Conservation (phyloP, 2,113 vertebrate species). For the Cathartes aura region DNA sequence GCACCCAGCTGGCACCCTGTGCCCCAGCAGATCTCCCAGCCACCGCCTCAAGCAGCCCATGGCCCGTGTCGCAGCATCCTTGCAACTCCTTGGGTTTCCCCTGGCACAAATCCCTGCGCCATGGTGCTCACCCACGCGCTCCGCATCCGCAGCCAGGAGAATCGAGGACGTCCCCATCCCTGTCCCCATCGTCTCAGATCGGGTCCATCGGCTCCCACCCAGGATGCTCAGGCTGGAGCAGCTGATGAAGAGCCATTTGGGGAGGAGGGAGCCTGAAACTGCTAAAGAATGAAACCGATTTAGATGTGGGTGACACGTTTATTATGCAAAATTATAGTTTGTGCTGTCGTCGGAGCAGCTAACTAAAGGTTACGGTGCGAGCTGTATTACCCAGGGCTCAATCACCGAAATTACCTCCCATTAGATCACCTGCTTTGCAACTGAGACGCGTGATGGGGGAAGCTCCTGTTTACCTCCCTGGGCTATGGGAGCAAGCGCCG, state of each 20-base stretch:
- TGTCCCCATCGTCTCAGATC: fast-evolving
- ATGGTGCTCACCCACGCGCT: fast-evolving
- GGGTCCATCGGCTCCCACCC: fast-evolving
- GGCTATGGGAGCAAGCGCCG: not conserved
- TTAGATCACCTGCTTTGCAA: not conserved
- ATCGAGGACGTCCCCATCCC: not conserved
- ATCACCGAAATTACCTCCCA: not conserved
- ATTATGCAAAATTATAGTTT: constrained; percentile 2
- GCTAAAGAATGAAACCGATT: not conserved
- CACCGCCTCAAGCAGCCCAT: not conserved
- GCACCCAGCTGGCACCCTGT: not conserved
- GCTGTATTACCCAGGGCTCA: not conserved
- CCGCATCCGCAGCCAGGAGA: fast-evolving
- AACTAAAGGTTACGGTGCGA: not conserved
- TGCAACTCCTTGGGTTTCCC: not conserved
- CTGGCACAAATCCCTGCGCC: not conserved
- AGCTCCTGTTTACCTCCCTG: not conserved
- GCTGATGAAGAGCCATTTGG: not conserved
- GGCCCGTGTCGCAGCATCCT: fast-evolving
- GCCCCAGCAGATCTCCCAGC: not conserved
- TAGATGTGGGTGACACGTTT: not conserved
- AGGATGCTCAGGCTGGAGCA: not conserved
- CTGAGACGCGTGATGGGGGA: fast-evolving
- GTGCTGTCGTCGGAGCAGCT: not conserved
- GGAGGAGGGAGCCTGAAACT: not conserved